Evolutionary conservation across 2,888 invertebrate species (phyloP).

Genomic region (Sarcophaga rosellei): DNA sequence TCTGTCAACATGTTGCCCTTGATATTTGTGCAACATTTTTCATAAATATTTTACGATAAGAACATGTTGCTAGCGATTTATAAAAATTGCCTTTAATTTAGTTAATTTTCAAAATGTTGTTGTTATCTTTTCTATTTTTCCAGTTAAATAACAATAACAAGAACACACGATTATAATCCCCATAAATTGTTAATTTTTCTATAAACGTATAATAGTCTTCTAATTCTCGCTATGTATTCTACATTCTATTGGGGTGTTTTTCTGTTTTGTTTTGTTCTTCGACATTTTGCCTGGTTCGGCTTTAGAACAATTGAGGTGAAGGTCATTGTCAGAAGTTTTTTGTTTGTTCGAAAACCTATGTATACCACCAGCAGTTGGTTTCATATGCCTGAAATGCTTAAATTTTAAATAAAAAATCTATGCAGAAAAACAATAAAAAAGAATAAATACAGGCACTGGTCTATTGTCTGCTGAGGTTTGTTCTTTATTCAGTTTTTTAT

Average conservation of each 20-base stretch:
- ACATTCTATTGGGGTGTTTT: background rate
- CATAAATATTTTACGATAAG: too few species aligned
- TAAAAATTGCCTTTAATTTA: background rate
- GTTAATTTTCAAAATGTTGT: background rate
- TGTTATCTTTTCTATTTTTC: background rate
- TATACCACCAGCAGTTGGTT: too few species aligned
- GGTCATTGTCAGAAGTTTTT: slow-evolving; percentile 54
- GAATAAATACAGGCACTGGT: slow-evolving; percentile 3
- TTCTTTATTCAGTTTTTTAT: too few species aligned
- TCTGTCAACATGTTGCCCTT: too few species aligned
- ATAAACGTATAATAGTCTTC: background rate
- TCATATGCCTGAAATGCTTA: too few species aligned
- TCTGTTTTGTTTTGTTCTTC: slow-evolving; percentile 3
- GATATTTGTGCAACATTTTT: too few species aligned
- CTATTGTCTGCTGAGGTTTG: slow-evolving; percentile 46
- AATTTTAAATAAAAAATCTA: background rate
- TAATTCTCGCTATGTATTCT: background rate
- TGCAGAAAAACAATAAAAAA: slow-evolving; percentile 24
- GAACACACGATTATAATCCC: slow-evolving; percentile 47
- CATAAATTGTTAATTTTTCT: slow-evolving; percentile 58
- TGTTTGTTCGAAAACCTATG: background rate
- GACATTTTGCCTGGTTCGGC: slow-evolving; percentile 44
- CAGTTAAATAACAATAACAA: background rate
- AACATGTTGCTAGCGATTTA: slow-evolving; percentile 6
- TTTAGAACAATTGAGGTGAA: slow-evolving; percentile 64